Evolutionary conservation across 2,797 vertebrate species (phyloP), one percentile per base, ranked within the genome.

Genomic region (Neomorphus geoffroyi): DNA sequence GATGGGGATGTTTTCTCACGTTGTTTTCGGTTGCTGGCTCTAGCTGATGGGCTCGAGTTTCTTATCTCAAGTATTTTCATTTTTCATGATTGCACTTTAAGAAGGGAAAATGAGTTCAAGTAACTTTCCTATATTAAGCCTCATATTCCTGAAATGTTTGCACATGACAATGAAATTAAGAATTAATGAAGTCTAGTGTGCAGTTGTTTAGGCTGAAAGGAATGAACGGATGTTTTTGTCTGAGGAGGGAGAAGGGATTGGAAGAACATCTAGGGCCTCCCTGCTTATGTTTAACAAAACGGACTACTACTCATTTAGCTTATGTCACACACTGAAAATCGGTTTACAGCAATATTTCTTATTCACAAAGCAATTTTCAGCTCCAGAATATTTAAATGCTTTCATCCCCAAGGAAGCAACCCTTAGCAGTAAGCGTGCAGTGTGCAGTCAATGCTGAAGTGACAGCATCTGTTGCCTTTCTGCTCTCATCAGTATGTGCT

Each of bases 1-100:
- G 96, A 88, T 97, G 96, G 96, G 30, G 95, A 72, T 89, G 60
- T 94, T 54, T 87, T 74, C 70, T 61, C 86, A 54, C 5, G 4
- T 22, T 94, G 7, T 6, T 15, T 46, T 58, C 48, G 1, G 13
- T 21, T 32, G 0, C 41, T 2, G 41, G 3, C 17, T 41, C 30
- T 8, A 7, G 30, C 13, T 1, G 22, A 19, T 3, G 2, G 6
- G 4, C 22, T 39, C 57, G 10, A 17, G 27, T 35, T 13, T 26
- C 10, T 21, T 12, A 2, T 0, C 37, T 1, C 1, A 35, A 26
- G 9, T 27, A 7, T 12, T 51, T 43, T 54, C 1, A 15, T 32
- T 83, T 94, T 19, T 58, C 22, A 50, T 35, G 30, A 7, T 22
- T 82, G n/a, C 41, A n/a, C 17, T 6, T 43, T 43, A 48, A 51